Evolutionary conservation across 2,888 invertebrate species (phyloP).

Genomic region (Orthosia gracilis): DNA sequence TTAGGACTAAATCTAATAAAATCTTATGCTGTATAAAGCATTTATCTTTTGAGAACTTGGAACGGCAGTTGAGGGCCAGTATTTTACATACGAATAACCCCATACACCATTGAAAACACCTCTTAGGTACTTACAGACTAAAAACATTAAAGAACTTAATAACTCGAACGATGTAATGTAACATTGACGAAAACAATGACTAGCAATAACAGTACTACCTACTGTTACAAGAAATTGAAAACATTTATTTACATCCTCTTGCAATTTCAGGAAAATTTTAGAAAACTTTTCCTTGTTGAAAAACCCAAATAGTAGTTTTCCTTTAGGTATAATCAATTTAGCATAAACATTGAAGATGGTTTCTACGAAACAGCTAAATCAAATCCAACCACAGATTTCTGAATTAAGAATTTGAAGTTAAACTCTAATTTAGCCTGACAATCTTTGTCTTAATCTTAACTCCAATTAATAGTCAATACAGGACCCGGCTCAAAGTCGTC

Average conservation of each 20-base stretch:
- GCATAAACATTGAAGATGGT: background rate
- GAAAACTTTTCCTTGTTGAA: background rate
- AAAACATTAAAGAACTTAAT: no score
- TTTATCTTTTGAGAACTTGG: background rate
- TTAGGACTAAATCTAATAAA: background rate
- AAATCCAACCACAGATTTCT: no score
- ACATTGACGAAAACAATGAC: background rate
- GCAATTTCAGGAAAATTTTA: constrained; percentile 8
- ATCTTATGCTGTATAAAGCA: no score
- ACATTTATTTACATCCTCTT: background rate
- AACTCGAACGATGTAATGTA: background rate
- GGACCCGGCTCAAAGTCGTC: no score
- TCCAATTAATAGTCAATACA: no score
- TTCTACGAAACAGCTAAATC: no score
- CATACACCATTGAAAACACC: no score
- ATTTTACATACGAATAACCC: no score
- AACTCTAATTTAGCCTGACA: no score
- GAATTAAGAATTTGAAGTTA: no score
- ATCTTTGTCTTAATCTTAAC: no score
- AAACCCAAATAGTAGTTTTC: constrained; percentile 5
- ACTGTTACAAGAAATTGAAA: background rate
- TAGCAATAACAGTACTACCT: background rate
- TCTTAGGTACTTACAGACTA: background rate
- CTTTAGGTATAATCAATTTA: background rate
- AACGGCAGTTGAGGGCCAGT: no score